These are phyloP conservation scores for Platypus cylindrus DNA, from an alignment of 2,888 invertebrate species.

Conservation along the genomic window DNA sequence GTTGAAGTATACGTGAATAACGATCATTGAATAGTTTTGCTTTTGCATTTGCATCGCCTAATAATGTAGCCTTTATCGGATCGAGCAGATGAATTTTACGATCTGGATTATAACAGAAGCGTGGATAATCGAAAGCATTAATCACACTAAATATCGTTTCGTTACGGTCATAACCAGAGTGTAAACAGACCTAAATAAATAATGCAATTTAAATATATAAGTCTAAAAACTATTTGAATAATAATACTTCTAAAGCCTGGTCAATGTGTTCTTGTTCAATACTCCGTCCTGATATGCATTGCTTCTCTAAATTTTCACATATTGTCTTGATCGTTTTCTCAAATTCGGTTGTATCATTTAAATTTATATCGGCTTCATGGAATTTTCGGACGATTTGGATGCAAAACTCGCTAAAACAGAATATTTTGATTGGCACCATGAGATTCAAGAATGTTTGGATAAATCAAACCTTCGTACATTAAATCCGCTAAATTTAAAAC, in stretches of 20 bases:
- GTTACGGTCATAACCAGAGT: constrained; percentile 48
- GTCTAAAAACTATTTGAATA: neutral
- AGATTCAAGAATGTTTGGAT: neutral
- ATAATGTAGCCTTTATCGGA: constrained; percentile 34
- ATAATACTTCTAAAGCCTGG: constrained; percentile 51
- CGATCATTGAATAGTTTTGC: constrained; percentile 53
- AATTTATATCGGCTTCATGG: constrained; percentile 28
- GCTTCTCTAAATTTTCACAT: constrained; percentile 64
- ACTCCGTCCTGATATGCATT: constrained; percentile 57
- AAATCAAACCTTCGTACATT: constrained; percentile 44
- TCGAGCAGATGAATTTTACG: constrained; percentile 61
- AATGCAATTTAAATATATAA: constrained; percentile 1
- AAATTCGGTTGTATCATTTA: constrained; percentile 45
- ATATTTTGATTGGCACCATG: neutral
- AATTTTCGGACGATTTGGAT: constrained; percentile 60
- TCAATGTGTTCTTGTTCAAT: constrained; percentile 62
- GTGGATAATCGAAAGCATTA: constrained; percentile 70
- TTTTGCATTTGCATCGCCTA: constrained; percentile 55
- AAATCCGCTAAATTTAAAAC: constrained; percentile 66
- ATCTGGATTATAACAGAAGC: constrained; percentile 59
- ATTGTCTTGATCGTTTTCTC: constrained; percentile 63
- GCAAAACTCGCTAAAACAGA: constrained; percentile 51
- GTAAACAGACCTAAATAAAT: constrained; percentile 40
- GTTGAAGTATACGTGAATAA: constrained; percentile 56
- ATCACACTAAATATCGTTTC: constrained; percentile 69